phyloP scores from a whole-genome alignment of 2,113 vertebrate species.

The Oceanites oceanicus region DNA sequence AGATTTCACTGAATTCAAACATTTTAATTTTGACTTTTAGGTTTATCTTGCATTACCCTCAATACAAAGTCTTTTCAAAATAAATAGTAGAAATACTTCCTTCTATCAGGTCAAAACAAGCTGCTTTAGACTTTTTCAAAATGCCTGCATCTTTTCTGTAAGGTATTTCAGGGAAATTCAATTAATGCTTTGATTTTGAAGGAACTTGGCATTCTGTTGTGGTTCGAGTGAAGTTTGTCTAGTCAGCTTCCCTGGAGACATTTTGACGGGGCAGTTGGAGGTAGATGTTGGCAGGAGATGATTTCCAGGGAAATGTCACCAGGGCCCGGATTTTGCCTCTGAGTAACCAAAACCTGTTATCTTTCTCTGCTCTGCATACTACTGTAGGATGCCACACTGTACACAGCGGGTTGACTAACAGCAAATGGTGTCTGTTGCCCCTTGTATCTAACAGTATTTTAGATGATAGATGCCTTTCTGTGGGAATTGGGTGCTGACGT shows the following conservation, averaged over 20 bases:
- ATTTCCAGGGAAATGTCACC: background rate
- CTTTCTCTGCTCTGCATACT: background rate
- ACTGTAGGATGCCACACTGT: background rate
- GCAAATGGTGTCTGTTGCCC: background rate
- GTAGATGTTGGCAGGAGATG: background rate
- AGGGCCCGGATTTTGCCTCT: background rate
- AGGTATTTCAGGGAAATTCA: background rate
- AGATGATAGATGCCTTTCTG: background rate
- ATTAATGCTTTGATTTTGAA: background rate
- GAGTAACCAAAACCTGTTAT: background rate
- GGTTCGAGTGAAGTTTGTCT: background rate
- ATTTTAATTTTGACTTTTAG: background rate
- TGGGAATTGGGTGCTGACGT: background rate
- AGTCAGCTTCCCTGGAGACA: background rate
- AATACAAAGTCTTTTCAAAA: background rate
- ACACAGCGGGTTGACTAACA: background rate
- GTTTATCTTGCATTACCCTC: background rate
- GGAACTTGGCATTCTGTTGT: background rate
- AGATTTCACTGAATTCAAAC: background rate
- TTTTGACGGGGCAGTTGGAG: background rate
- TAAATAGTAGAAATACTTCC: background rate
- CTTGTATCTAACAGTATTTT: background rate
- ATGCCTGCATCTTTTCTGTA: background rate
- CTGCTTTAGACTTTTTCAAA: background rate
- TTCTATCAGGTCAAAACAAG: background rate